These are phyloP conservation scores for Strigops habroptila DNA, from an alignment of 2,113 vertebrate species.

Conservation along the genomic window DNA sequence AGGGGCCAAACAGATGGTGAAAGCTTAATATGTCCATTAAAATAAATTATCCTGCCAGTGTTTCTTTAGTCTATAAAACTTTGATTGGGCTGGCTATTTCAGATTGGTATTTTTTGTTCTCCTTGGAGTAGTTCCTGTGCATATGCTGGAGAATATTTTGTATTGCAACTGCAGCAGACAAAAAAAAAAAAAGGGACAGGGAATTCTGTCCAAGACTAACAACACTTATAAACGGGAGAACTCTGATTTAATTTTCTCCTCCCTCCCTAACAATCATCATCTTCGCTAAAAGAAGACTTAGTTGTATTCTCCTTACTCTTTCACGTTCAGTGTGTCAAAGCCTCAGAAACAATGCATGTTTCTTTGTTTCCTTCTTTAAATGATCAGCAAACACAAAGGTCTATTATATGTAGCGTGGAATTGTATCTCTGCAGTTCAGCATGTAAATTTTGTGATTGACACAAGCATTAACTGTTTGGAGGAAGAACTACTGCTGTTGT, in stretches of 20 bases:
- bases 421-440: not conserved
- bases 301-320: not conserved
- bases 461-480: not conserved
- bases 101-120: not conserved
- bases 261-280: not conserved
- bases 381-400: not conserved
- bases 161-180: not conserved
- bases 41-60: conserved; percentile 29
- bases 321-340: not conserved
- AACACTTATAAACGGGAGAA: not conserved
- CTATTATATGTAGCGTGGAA: not conserved
- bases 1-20: conserved; percentile 71
- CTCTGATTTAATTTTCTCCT: not conserved
- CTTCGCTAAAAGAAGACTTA: not conserved
- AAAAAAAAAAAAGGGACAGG: not conserved
- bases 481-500: not conserved
- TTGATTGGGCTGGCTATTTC: conserved; percentile 20
- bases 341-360: not conserved
- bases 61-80: conserved; percentile 17
- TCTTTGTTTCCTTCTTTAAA: not conserved
- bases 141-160: not conserved
- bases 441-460: not conserved
- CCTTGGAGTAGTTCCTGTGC: conserved; percentile 3
- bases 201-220: not conserved
- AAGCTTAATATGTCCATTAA: conserved; percentile 57